phyloP scores from a whole-genome alignment of 2,113 vertebrate genomes.

The Sakesphorus luctuosus region DNA sequence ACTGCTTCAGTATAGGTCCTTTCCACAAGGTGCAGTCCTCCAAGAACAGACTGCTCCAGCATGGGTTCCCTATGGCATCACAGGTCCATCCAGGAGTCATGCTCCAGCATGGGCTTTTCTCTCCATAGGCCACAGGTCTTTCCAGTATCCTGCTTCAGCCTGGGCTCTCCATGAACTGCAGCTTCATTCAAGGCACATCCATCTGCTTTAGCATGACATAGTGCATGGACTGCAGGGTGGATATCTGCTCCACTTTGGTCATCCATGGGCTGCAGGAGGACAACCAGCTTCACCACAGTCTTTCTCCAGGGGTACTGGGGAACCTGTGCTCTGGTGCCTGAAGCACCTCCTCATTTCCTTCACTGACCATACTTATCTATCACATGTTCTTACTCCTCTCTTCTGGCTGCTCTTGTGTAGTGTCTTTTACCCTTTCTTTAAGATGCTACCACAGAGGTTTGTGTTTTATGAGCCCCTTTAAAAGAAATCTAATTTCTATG shows the following conservation, averaged over 20 bases:
- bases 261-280: fast-evolving
- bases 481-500: background rate
- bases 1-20: background rate
- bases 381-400: background rate
- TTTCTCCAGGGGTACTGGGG: fast-evolving
- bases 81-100: background rate
- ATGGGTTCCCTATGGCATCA: background rate
- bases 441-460: background rate
- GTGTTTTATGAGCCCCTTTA: background rate
- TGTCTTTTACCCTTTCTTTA: background rate
- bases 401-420: background rate
- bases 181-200: background rate
- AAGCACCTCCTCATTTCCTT: background rate
- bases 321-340: background rate
- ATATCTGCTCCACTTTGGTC: background rate
- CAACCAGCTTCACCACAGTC: fast-evolving
- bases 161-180: background rate
- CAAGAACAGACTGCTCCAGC: background rate
- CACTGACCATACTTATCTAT: background rate
- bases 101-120: background rate
- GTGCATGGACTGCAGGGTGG: background rate
- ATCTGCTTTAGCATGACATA: background rate
- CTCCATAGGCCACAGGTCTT: background rate
- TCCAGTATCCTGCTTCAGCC: background rate
- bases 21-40: background rate